These are phyloP conservation scores for Papilio polytes DNA, from an alignment of 1,140 invertebrate species.

Conservation along the genomic window DNA sequence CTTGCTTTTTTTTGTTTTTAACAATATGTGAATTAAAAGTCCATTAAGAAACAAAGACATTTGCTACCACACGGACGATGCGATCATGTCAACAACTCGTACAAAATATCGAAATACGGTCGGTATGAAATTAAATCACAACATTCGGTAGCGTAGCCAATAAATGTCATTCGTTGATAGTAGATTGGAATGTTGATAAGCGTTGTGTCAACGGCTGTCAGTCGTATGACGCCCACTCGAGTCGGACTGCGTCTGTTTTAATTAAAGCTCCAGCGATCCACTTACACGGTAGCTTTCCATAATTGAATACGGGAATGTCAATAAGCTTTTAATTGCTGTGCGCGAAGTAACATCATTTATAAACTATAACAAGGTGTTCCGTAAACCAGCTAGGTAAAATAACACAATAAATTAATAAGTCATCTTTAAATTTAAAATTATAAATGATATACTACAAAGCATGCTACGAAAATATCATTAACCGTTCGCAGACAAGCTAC, in stretches of 20 bases:
- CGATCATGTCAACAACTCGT: not conserved
- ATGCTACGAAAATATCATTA: not conserved
- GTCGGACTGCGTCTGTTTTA: slow-evolving; percentile 40
- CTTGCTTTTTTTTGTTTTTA: not conserved
- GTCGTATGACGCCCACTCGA: slow-evolving; percentile 36
- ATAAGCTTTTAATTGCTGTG: slow-evolving; percentile 15
- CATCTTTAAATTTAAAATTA: no score
- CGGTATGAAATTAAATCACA: slow-evolving; percentile 21
- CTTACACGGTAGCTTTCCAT: slow-evolving; percentile 31
- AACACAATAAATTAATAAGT: not conserved
- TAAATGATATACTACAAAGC: no score
- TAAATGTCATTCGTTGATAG: slow-evolving; percentile 36
- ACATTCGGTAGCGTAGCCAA: slow-evolving; percentile 11
- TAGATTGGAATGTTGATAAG: slow-evolving; percentile 35
- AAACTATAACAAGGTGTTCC: not conserved
- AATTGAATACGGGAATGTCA: slow-evolving; percentile 37
- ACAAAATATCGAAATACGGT: slow-evolving; percentile 3
- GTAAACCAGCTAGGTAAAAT: not conserved
- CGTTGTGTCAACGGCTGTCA: slow-evolving; percentile 36
- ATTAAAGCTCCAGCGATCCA: slow-evolving; percentile 39
- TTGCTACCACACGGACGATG: not conserved
- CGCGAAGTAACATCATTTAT: not conserved
- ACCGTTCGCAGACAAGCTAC: no score
- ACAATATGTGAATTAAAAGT: not conserved
- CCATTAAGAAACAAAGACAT: not conserved